Conservation (phyloP, 2,113 vertebrate genomes). For the Leptosomus discolor region DNA sequence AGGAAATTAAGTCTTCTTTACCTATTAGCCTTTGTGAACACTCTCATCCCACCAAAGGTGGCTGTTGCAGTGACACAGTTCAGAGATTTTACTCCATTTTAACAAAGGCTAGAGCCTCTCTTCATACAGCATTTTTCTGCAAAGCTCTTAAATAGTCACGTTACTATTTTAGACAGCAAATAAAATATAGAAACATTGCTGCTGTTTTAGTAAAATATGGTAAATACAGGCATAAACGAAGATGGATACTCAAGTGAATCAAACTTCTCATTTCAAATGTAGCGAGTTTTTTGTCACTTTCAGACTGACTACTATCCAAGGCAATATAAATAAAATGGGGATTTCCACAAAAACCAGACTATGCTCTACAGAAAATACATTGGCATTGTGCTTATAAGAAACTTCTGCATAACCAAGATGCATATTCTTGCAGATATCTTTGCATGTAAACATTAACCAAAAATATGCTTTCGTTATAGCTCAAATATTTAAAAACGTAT, state of each 20-base stretch:
- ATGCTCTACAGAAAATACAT: background rate
- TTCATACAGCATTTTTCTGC: background rate
- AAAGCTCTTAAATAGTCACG: background rate
- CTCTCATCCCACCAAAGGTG: background rate
- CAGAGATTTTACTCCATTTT: background rate
- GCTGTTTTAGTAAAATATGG: background rate
- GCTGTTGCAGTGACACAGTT: background rate
- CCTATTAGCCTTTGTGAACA: background rate
- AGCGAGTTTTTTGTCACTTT: slow-evolving; percentile 12
- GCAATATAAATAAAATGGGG: slow-evolving; percentile 6
- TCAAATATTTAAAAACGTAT: background rate
- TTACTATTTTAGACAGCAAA: background rate
- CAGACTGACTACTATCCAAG: background rate
- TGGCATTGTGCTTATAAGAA: background rate
- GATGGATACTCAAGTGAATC: background rate
- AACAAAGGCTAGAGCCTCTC: background rate
- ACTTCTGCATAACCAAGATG: background rate
- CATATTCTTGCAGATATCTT: background rate
- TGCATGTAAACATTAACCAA: background rate
- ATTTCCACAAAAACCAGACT: slow-evolving; percentile 9
- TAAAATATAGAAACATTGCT: background rate
- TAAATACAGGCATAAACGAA: background rate
- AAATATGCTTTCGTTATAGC: background rate
- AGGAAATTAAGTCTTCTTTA: background rate
- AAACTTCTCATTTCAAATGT: slow-evolving; percentile 37